Evolutionary conservation across 2,797 vertebrate genomes (phyloP).

Genomic region (Rhinella marina): DNA sequence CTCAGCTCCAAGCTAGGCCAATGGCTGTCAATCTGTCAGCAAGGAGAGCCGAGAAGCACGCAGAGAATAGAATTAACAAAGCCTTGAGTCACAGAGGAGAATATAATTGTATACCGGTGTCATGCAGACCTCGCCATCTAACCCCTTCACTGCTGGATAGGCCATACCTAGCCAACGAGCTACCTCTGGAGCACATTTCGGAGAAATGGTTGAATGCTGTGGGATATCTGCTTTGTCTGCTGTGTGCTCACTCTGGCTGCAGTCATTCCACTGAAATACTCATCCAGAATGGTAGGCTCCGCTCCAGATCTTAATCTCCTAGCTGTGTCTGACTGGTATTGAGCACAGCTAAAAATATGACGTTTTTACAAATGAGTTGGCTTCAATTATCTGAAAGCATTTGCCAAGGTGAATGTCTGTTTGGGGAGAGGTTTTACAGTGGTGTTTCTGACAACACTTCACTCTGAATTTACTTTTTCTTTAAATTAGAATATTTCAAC

Average conservation of each 20-base stretch:
- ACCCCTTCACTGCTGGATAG: slow-evolving; percentile 21
- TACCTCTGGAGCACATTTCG: slow-evolving; percentile 10
- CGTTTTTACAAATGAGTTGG: slow-evolving; percentile 36
- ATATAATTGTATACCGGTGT: slow-evolving; percentile 27
- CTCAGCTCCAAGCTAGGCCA: slow-evolving; percentile 53
- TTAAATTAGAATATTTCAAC: background rate
- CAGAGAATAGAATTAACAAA: slow-evolving; percentile 46
- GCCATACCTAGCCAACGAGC: slow-evolving; percentile 6
- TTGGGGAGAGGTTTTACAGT: slow-evolving; percentile 17
- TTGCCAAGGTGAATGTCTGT: slow-evolving; percentile 33
- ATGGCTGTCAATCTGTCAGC: slow-evolving; percentile 58
- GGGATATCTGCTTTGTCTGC: slow-evolving; percentile 33
- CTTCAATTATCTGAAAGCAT: slow-evolving; percentile 16
- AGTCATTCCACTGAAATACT: slow-evolving; percentile 14
- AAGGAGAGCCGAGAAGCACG: slow-evolving; percentile 40
- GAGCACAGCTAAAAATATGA: slow-evolving; percentile 54
- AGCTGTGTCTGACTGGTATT: slow-evolving; percentile 46
- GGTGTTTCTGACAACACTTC: background rate
- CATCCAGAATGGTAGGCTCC: slow-evolving; percentile 41
- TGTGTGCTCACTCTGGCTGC: slow-evolving; percentile 19
- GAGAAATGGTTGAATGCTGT: slow-evolving; percentile 22
- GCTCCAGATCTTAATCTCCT: slow-evolving; percentile 55
- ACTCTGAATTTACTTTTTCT: slow-evolving; percentile 16
- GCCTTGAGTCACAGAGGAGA: slow-evolving; percentile 16
- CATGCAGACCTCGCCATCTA: slow-evolving; percentile 29